phyloP scores from a whole-genome alignment of 2,888 invertebrate species.

The Drosophila neutralis region DNA sequence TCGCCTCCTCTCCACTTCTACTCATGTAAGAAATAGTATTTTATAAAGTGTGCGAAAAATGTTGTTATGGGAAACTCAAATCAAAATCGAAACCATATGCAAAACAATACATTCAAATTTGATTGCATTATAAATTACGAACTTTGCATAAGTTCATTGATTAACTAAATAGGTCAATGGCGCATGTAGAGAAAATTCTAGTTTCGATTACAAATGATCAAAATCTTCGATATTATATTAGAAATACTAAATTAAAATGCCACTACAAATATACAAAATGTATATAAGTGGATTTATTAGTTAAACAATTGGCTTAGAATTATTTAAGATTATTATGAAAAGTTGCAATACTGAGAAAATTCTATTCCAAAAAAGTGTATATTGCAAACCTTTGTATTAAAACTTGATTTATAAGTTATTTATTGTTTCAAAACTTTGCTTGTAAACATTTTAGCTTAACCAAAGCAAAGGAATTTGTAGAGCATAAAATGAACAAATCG shows the following conservation, averaged over 20 bases:
- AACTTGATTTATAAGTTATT: neutral
- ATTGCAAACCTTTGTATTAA: neutral
- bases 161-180: too few species aligned
- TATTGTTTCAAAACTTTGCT: constrained; percentile 30
- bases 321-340: neutral
- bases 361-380: neutral
- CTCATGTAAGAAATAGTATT: constrained; percentile 41
- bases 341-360: neutral
- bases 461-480: constrained; percentile 4
- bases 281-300: neutral
- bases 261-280: too few species aligned
- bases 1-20: constrained; percentile 7
- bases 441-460: neutral
- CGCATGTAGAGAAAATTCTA: too few species aligned
- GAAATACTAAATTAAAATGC: neutral
- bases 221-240: neutral
- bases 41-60: constrained; percentile 60
- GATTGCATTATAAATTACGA: neutral
- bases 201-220: too few species aligned
- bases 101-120: constrained; percentile 38
- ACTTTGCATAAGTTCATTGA: neutral
- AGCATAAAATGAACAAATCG: constrained; percentile 20
- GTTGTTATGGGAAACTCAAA: constrained; percentile 38
- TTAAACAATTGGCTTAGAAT: neutral
- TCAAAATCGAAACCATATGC: constrained; percentile 17